Base-by-base conservation (phyloP, 2,797 vertebrate species). In the Choloepus didactylus region DNA sequence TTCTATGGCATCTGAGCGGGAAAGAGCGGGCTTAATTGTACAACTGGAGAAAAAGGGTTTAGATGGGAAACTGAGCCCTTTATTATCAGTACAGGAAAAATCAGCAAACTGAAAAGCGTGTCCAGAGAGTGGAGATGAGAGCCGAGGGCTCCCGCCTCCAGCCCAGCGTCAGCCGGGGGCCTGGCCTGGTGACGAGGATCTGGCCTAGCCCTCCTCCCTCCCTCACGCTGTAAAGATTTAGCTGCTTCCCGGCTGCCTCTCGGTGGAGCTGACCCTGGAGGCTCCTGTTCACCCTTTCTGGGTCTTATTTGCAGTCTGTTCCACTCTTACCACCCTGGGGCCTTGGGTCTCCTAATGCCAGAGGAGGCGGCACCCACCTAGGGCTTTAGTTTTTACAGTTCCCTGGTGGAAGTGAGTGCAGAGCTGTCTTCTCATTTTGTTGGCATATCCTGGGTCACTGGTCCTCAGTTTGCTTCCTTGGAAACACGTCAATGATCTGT, bases 241-340 rank as follows among this genome's bases (percentile, higher is more conserved):
- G 79, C 86, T 18, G 41, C 96, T 97, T 95, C 94, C 91, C 91
- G 92, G 86, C 62, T 93, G 95, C 51, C 94, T 86, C 96, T 87
- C 91, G 94, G 89, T 86, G 96, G 94, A 95, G 92, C 82, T 88
- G 88, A 91, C 0, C 0, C 11, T 38, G 96, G 91, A 92, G 87
- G 92, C 97, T 97, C 94, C 96, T 67, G 76, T 95, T 90, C 95
- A 87, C 89, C 96, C 31, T 11, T 94, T 70, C 88, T 83, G 81
- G 91, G 84, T 91, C 2, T 89, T 75, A 75, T 95, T 97, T 96
- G 93, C 95, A 95, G 69, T 96, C 69, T 95, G 81, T 95, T 98
- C 96, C 95, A 96, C 95, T 97, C 96, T 96, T 89, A 60, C 95
- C 94, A 97, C 95, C 94, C 96, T 95, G 96, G 94, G 97, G 96